Evolutionary conservation across 1,140 invertebrate genomes (phyloP), one percentile per base, ranked within the genome.

Genomic region (Psix sp.): DNA sequence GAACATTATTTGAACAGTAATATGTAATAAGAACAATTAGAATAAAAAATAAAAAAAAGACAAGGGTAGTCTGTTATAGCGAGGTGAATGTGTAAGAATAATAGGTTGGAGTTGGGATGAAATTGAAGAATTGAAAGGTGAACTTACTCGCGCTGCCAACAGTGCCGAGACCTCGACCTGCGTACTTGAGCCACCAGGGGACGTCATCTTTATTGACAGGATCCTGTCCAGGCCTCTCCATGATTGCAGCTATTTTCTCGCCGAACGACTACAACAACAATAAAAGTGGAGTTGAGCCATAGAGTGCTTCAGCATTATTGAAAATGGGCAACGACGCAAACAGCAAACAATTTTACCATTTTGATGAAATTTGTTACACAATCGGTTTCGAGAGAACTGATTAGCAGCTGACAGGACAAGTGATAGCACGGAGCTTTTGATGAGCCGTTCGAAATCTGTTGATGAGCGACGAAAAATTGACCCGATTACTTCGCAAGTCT

Each of bases 121-220:
- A 10, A 29, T n/a, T n/a, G n/a, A n/a, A n/a, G n/a, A n/a, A 29
- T 7, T 7, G 26, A 29, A 10, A 24, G 9, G 11, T 0, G 4
- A 65, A 89, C 91, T 91, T 89, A 94, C 93, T 88, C 80, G 93
- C 90, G 81, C 94, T 92, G 78, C 94, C 95, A 85, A 94, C 90
- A 71, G 94, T 96, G 45, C 95, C 95, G 65, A 96, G 85, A 60
- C 90, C 91, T 83, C 95, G 91, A 54, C 91, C 94, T 80, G 90
- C 93, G 88, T 95, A 96, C 84, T 94, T 95, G 88, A 96, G 90
- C 91, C 93, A 96, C 93, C 93, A 95, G 67, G 94, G 93, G 59
- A 92, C 91, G 85, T 95, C 94, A 85, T 94, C 93, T 88, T 93
- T 93, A 65, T 90, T 87, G 45, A 87, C 88, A 71, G 90, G 90